Base-by-base conservation (phyloP, 1,140 invertebrate genomes). In the Drosophila leontia region DNA sequence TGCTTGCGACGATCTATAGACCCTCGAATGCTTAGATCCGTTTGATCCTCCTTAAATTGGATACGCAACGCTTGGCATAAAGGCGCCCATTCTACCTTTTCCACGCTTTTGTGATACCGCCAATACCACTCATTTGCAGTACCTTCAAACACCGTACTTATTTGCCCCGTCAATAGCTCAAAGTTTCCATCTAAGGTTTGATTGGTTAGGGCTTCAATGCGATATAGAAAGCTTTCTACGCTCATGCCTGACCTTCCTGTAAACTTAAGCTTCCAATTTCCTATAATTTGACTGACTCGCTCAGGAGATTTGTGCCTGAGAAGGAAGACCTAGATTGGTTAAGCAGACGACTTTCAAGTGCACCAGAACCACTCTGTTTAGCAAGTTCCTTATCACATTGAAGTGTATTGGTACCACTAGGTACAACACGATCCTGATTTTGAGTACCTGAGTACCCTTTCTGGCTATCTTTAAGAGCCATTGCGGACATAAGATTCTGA, bases 91-190 rank as follows among this genome's bases (percentile, higher is more conserved):
- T 19, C 29, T 19, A 67, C 63, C 17, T 42, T 26, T 12, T 19
- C 7, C 7, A 69, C 58, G 17, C 58, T 55, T 45, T 55, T 69
- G 37, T 69, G 57, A 29, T 69, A 69, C 6, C 47, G 47, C 48
- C 65, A 69, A 26, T 42, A 61, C 48, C 48, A 69, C 8, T 69
- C 65, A 12, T 48, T 53, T 34, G 57, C 65, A 32, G 39, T 61
- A 29, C 47, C 57, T 32, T 69, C 57, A 26, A 69, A 55, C 7
- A 69, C 0, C 15, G 51, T 53, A 19, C 39, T 61, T 3, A 50
- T 59, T 17, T 61, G 35, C 0, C 56, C 8, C 9, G 56, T n/a
- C 9, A 68, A 26, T 15, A 60, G 12, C 7, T 44, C 37, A 19
- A 69, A 53, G 32, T 61, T 69, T 3, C 39, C 39, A 32, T 55